These are phyloP conservation scores for Eleutherodactylus coqui DNA, from an alignment of 2,797 vertebrate genomes.

Conservation along the genomic window DNA sequence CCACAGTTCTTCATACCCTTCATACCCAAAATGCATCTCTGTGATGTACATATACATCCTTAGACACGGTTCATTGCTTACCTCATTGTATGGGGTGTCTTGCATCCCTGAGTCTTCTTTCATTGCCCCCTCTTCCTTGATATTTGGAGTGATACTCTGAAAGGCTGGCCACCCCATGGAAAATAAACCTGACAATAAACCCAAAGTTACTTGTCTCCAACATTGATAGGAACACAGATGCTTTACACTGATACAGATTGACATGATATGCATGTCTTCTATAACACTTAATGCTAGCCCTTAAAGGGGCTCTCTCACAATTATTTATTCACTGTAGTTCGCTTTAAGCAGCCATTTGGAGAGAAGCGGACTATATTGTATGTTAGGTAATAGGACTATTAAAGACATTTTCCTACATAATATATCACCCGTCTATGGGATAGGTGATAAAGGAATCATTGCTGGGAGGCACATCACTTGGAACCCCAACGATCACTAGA, in stretches of 20 bases:
- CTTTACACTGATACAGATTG: not conserved
- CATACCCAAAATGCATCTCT: not conserved
- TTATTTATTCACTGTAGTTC: not conserved
- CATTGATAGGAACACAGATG: not conserved
- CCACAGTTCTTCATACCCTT: no score
- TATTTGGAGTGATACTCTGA: conserved; percentile 93
- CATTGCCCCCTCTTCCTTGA: conserved; percentile 98
- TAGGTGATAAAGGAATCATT: not conserved
- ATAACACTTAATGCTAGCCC: not conserved
- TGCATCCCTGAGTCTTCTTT: conserved; percentile 97
- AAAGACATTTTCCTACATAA: not conserved
- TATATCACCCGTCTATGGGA: not conserved
- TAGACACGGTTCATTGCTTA: conserved; percentile 66
- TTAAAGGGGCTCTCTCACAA: not conserved
- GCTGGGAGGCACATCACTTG: not conserved
- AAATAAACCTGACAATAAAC: conserved; percentile 84
- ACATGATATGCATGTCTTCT: not conserved
- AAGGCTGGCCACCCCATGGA: conserved; percentile 98
- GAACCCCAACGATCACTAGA: not conserved
- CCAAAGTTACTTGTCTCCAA: not conserved
- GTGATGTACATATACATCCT: not conserved
- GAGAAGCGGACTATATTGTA: not conserved
- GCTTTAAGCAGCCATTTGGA: not conserved
- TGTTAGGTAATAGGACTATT: not conserved
- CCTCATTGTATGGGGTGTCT: conserved; percentile 97